phyloP scores from a whole-genome alignment of 2,113 vertebrate genomes.

The Centropristis striata region DNA sequence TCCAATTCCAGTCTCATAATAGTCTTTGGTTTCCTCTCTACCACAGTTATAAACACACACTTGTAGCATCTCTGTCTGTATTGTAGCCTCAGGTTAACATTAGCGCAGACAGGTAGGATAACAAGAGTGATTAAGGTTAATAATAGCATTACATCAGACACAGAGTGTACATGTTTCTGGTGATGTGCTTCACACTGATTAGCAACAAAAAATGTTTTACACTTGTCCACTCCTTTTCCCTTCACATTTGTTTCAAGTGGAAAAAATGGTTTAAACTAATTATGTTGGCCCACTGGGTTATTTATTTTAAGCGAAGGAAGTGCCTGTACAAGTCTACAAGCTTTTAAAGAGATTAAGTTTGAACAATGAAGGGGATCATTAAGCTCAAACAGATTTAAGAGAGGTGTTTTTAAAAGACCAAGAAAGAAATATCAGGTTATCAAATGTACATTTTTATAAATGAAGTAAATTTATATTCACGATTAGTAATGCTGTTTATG shows the following conservation, averaged over 20 bases:
- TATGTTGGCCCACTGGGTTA: slow-evolving; percentile 45
- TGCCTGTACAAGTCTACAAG: slow-evolving; percentile 33
- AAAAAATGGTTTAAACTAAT: slow-evolving; percentile 73
- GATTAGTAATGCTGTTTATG: too few species aligned
- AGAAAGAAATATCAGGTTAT: not conserved
- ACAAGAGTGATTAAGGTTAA: slow-evolving; percentile 76
- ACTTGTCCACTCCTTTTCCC: slow-evolving; percentile 44
- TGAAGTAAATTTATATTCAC: too few species aligned
- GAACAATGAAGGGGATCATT: slow-evolving; percentile 24
- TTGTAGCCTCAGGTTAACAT: slow-evolving; percentile 69
- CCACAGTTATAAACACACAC: slow-evolving; percentile 35
- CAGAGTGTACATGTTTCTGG: slow-evolving; percentile 33
- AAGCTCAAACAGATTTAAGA: not conserved
- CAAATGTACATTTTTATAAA: not conserved
- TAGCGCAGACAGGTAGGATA: slow-evolving; percentile 78
- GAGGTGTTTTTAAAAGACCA: not conserved
- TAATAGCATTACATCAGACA: slow-evolving; percentile 74
- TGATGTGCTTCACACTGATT: slow-evolving; percentile 63
- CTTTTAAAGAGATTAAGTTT: slow-evolving; percentile 43
- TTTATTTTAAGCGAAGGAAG: slow-evolving; percentile 53
- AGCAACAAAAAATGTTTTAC: slow-evolving; percentile 56
- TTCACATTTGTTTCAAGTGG: slow-evolving; percentile 54
- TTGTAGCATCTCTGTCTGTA: slow-evolving; percentile 51
- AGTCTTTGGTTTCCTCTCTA: slow-evolving; percentile 46
- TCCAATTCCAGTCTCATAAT: slow-evolving; percentile 21